Evolutionary conservation across 2,113 vertebrate genomes (phyloP), one percentile per base, ranked within the genome.

Genomic region (Pseudolaguvia tuberculata): DNA sequence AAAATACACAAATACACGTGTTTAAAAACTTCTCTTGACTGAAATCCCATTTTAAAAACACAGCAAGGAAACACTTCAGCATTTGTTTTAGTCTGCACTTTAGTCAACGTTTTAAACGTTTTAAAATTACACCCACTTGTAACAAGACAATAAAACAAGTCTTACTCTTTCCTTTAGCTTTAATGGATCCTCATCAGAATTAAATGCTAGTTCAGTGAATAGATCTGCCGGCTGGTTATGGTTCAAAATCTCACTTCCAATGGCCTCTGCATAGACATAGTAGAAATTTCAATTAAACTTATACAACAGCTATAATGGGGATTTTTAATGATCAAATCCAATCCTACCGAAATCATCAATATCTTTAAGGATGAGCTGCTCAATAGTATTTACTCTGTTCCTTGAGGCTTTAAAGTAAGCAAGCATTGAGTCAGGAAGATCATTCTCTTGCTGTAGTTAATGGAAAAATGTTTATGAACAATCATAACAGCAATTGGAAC

Each of bases 341-440:
- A 20, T 89, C 91, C 84, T 82, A 88, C 83, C 74, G n/a, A 75
- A 80, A 72, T 91, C 89, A 79, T 92, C 88, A 74, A 85, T 39
- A 35, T 94, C 88, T 72, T 93, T 85, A 39, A 94, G 83, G 78
- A 94, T 84, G 61, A 93, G 56, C 9, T 88, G 89, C 84, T 96
- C 93, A 75, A 87, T 89, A 52, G 79, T 77, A 80, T 86, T 87
- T 72, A 88, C 88, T 83, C 88, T 89, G 53, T 80, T 90, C 78
- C 86, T 91, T 25, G 93, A 89, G 48, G 86, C 76, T 70, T 92
- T 84, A 81, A 94, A 88, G 88, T 88, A 97, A 50, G 85, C 86
- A 55, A 94, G 51, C 80, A 95, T 81, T n/a, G 93, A 92, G 23
- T 89, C 84, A 15, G 94, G 93, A 20, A 97, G 78, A 12, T 88